phyloP scores from a whole-genome alignment of 2,113 vertebrate genomes.

The Mystacornis crossleyi region DNA sequence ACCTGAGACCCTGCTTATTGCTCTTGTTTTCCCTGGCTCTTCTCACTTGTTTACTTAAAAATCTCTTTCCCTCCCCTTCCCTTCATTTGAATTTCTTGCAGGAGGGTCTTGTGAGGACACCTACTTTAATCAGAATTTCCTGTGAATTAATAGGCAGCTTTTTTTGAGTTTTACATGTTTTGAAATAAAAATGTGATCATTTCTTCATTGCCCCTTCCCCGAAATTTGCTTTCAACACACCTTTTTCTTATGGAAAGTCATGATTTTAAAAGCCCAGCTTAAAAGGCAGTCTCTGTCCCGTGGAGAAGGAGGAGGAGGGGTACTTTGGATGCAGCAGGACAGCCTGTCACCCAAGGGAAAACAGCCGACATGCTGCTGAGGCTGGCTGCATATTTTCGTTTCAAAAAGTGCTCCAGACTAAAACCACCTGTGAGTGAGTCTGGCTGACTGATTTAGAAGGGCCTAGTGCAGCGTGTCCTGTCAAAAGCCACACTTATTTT shows the following conservation, averaged over 20 bases:
- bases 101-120: conserved; percentile 58
- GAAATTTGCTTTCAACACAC: not conserved
- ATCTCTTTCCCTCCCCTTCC: not conserved
- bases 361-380: not conserved
- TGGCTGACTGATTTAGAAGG: conserved; percentile 23
- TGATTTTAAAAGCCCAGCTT: not conserved
- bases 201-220: not conserved
- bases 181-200: not conserved
- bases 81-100: conserved; percentile 53
- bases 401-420: conserved; percentile 30
- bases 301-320: not conserved
- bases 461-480: not conserved
- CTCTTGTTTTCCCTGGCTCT: conserved; percentile 64
- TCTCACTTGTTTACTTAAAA: conserved; percentile 57
- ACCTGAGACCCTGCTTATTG: conserved; percentile 48
- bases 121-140: conserved; percentile 29
- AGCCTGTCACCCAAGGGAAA: conserved; percentile 39
- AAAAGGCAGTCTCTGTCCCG: not conserved
- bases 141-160: not conserved
- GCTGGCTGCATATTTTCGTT: conserved; percentile 21
- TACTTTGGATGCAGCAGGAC: not conserved
- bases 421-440: conserved; percentile 46
- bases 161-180: not conserved
- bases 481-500: conserved; percentile 9
- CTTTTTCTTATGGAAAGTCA: not conserved